Evolutionary conservation across 2,888 invertebrate genomes (phyloP), one percentile per base, ranked within the genome.

Genomic region (Prostheceraeus crozeri): DNA sequence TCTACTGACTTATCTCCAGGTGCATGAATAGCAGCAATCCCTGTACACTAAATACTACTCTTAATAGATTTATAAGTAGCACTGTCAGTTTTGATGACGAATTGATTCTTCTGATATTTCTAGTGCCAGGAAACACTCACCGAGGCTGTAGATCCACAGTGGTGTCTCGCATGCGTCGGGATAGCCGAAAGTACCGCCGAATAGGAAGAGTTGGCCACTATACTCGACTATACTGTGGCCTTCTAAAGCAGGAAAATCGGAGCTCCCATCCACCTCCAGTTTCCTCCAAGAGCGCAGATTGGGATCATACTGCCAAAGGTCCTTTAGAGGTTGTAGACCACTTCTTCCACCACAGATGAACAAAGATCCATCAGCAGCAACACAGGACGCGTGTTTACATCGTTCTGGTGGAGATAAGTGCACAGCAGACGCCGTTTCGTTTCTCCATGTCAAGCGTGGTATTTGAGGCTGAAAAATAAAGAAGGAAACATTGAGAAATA

Each of bases 81-180:
- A n/a, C n/a, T n/a, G n/a, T n/a, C n/a, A n/a, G n/a, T n/a, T n/a
- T n/a, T n/a, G n/a, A n/a, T n/a, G n/a, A n/a, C n/a, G n/a, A n/a
- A n/a, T n/a, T n/a, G n/a, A n/a, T n/a, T n/a, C n/a, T n/a, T n/a
- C n/a, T n/a, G n/a, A n/a, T n/a, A n/a, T n/a, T n/a, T n/a, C n/a
- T n/a, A n/a, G n/a, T n/a, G n/a, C n/a, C n/a, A n/a, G n/a, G n/a
- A n/a, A n/a, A n/a, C n/a, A n/a, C n/a, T n/a, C n/a, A n/a, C 85
- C 82, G 36, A 86, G 82, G 68, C 85, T 83, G 71, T 85, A 85
- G 63, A 85, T 82, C 89, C 89, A 89, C 33, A 89, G 81, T 27
- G 88, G 87, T n/a, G n/a, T n/a, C n/a, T n/a, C n/a, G n/a, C n/a
- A n/a, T 0, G 86, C 86, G 73, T 87, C 87, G 35, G 84, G 83